phyloP scores from a whole-genome alignment of 2,797 vertebrate species.

The Anabas testudineus region DNA sequence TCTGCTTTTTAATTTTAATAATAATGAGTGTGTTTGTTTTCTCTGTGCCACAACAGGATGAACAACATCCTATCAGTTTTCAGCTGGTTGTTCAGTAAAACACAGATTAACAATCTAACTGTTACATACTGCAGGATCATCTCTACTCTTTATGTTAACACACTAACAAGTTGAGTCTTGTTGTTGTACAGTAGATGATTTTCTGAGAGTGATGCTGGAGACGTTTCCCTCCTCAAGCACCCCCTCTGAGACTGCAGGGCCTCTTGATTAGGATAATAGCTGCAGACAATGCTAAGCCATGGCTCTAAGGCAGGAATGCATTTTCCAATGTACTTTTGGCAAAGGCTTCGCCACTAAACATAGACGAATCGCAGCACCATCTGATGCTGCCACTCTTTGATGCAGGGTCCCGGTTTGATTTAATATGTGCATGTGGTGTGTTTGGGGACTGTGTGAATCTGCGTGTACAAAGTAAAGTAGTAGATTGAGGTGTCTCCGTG shows the following conservation, averaged over 20 bases:
- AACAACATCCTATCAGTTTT: slow-evolving; percentile 8
- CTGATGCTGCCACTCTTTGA: slow-evolving; percentile 65
- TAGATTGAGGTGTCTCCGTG: slow-evolving; percentile 3
- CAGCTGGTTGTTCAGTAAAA: background rate
- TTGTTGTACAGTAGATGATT: slow-evolving; percentile 1
- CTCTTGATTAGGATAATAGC: slow-evolving; percentile 75
- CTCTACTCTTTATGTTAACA: background rate
- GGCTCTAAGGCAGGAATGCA: slow-evolving; percentile 73
- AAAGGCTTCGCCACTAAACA: slow-evolving; percentile 65
- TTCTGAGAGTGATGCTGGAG: slow-evolving; percentile 26
- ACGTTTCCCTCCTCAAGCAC: background rate
- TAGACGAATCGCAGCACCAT: slow-evolving; percentile 65
- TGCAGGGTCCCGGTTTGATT: background rate
- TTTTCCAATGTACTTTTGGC: slow-evolving; percentile 63
- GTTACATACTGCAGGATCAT: background rate
- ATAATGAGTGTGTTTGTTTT: slow-evolving; percentile 23
- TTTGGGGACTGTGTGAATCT: background rate
- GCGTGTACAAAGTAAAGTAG: background rate
- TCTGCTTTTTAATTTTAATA: slow-evolving; percentile 17
- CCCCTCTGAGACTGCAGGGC: slow-evolving; percentile 21
- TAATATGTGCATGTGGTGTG: background rate
- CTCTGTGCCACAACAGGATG: background rate
- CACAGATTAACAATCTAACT: slow-evolving; percentile 12
- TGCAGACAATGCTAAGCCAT: slow-evolving; percentile 75
- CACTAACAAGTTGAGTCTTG: too few relatives aligned